Evolutionary conservation across 2,888 invertebrate genomes (phyloP), one percentile per base, ranked within the genome.

Genomic region (Clivina fossor): DNA sequence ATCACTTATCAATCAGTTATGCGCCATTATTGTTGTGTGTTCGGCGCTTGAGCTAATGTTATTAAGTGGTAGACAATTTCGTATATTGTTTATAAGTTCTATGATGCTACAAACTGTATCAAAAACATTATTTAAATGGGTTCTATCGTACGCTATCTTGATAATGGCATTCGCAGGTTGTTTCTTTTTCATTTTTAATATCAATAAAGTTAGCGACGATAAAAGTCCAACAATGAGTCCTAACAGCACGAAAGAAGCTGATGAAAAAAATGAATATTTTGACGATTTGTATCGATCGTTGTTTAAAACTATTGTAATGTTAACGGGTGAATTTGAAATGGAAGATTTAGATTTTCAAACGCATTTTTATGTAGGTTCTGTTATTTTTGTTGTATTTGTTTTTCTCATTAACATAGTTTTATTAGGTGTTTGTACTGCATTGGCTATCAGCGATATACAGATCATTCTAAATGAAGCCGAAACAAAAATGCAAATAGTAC

Each of bases 291-390:
- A 11, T 47, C n/a, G 32, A 2, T 20, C 20, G 15, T 8, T 47
- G 13, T 47, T 47, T 35, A 47, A 47, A 20, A 47, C 47, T 2
- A 11, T 47, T 35, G 47, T 47, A 13, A 47, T 47, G 47, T 15
- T 47, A 13, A 47, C 47, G 5, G 47, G 47, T 4, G 47, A 47
- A 22, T 47, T 47, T 11, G 47, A 47, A 4, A 13, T 47, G 11
- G 33, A 33, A 33, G 32, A 47, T 15, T 47, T 47, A 11, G 13
- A 20, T n/a, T 47, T 47, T 20, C 15, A 26, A 7, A 3, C n/a
- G 3, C n/a, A 33, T 30, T 46, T 11, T 32, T 2, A 32, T 19
- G 32, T 46, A 13, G 46, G 46, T 8, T 32, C 46, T 9, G 5
- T 46, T 2, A 28, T 46, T 8, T 46, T 46, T 26, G 28, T 43